phyloP scores from a whole-genome alignment of 2,888 invertebrate species.

The Latrodectus elegans region DNA sequence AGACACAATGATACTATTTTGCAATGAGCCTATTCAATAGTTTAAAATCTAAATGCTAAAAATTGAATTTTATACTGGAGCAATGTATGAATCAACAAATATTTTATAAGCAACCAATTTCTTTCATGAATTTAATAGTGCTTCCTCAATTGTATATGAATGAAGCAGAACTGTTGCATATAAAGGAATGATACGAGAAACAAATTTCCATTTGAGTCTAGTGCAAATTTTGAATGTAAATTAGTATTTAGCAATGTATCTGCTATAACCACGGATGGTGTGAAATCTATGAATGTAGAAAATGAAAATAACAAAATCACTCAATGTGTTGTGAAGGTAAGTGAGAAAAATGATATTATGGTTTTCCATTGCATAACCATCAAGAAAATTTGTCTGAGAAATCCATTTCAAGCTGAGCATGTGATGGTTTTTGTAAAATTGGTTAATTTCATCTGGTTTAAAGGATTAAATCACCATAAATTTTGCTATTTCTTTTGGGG shows the following conservation, averaged over 20 bases:
- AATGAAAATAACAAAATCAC: not conserved
- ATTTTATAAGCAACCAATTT: not conserved
- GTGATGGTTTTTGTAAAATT: slow-evolving; percentile 10
- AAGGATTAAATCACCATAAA: not conserved
- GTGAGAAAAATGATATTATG: slow-evolving; percentile 5
- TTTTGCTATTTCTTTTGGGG: not conserved
- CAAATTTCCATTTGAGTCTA: slow-evolving; percentile 8
- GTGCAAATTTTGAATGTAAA: not conserved
- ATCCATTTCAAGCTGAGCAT: slow-evolving; percentile 9
- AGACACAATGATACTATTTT: not conserved
- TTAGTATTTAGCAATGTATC: slow-evolving; percentile 3
- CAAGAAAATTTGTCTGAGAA: not conserved
- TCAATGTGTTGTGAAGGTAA: slow-evolving; percentile 4
- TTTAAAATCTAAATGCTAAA: slow-evolving; percentile 1
- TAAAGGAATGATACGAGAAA: not conserved
- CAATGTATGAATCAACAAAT: slow-evolving; percentile 17
- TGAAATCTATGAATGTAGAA: not conserved
- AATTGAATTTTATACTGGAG: slow-evolving; percentile 1
- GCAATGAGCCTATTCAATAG: not conserved
- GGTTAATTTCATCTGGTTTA: slow-evolving; percentile 4
- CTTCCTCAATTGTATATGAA: not conserved
- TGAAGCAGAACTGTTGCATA: not conserved
- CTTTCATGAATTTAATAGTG: not conserved
- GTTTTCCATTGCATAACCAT: slow-evolving; percentile 14
- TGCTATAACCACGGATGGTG: slow-evolving; percentile 11